Conservation (phyloP, 2,113 vertebrate genomes). For the Spea bombifrons region DNA sequence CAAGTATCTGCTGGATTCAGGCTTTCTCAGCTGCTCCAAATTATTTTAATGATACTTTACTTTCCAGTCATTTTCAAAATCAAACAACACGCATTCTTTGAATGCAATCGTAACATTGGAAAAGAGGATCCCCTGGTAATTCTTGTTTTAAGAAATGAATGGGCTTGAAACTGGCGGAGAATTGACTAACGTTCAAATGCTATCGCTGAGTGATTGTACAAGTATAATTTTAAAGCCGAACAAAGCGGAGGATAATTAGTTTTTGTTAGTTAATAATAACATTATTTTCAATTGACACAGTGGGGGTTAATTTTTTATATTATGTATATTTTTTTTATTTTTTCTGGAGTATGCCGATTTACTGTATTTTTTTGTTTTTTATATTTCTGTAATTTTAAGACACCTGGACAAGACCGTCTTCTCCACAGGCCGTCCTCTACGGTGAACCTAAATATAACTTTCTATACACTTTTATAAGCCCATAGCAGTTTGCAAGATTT, state of each 20-base stretch:
- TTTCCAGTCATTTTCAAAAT: neutral
- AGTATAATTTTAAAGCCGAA: neutral
- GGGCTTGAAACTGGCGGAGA: neutral
- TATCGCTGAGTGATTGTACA: neutral
- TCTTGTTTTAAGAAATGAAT: neutral
- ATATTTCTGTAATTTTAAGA: neutral
- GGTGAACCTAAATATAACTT: no score
- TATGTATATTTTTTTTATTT: neutral
- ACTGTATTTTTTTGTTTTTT: neutral
- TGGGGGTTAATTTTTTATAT: constrained; percentile 1
- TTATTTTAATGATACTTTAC: neutral
- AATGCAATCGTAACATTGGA: neutral
- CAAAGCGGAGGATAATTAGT: neutral
- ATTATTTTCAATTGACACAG: neutral
- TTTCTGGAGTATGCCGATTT: neutral
- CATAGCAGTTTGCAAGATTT: no score
- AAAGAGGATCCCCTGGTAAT: constrained; percentile 1
- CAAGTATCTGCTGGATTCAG: neutral
- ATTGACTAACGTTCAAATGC: neutral
- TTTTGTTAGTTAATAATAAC: neutral
- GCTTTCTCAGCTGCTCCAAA: neutral
- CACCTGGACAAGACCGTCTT: neutral
- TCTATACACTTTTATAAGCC: no score
- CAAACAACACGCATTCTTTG: constrained; percentile 6
- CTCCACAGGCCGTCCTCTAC: no score